Evolutionary conservation across 92 coral and sea anemone species (phyloP).

Genomic region (Parazoanthus darwini): DNA sequence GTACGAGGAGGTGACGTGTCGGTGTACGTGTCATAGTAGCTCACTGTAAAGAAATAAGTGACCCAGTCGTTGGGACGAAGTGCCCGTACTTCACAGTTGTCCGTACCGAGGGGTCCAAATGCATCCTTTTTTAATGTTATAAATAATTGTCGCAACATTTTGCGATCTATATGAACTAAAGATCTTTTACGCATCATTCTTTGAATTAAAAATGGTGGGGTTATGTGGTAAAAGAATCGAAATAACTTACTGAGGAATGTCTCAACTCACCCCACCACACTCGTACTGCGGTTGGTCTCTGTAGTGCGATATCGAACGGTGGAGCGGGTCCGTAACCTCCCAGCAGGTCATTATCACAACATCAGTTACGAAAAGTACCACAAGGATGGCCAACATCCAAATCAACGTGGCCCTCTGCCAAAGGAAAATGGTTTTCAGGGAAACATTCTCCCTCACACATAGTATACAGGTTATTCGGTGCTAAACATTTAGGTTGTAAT

Average conservation of each 20-base stretch:
- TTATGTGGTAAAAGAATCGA: too few species aligned
- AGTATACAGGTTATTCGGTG: not conserved
- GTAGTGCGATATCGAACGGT: conserved; percentile 61
- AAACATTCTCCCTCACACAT: not conserved
- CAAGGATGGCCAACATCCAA: conserved; percentile 78
- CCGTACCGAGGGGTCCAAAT: too few species aligned
- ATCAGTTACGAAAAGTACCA: conserved; percentile 68
- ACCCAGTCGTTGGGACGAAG: too few species aligned
- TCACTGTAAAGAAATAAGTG: not conserved
- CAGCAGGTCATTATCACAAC: conserved; percentile 79
- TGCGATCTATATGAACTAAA: too few species aligned
- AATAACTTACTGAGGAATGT: not conserved
- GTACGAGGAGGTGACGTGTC: too few species aligned
- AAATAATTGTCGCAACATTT: too few species aligned
- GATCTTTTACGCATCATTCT: too few species aligned
- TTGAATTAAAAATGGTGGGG: not conserved
- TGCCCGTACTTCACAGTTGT: too few species aligned
- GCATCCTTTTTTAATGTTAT: too few species aligned
- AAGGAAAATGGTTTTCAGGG: not conserved
- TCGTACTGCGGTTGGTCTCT: conserved; percentile 80
- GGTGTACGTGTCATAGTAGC: not conserved
- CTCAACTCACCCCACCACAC: conserved; percentile 73
- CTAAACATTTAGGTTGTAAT: too few species aligned
- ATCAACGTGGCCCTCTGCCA: conserved; percentile 60
- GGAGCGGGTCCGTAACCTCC: conserved; percentile 82